phyloP scores from a whole-genome alignment of 1,140 invertebrate genomes.

The Trialeurodes vaporariorum region DNA sequence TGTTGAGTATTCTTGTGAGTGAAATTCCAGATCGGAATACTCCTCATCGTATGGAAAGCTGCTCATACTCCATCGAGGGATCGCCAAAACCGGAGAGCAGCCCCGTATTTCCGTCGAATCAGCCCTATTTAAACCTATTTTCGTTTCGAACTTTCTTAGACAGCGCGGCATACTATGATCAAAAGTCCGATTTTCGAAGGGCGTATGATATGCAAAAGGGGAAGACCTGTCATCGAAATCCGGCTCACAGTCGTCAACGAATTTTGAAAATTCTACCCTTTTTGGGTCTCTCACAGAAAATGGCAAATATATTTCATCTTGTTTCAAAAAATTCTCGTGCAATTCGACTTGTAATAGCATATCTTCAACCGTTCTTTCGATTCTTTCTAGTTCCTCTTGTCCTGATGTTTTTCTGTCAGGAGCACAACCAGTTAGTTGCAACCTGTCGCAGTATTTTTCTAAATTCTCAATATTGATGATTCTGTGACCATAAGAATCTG shows the following conservation, averaged over 20 bases:
- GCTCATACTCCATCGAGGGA: neutral
- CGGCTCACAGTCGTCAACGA: too few species aligned
- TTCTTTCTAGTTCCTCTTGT: constrained; percentile 20
- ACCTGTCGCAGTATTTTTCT: constrained; percentile 6
- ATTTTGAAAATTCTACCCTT: neutral
- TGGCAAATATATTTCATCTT: constrained; percentile 16
- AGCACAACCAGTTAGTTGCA: constrained; percentile 6
- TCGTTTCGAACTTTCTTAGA: neutral
- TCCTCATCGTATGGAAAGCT: too few species aligned
- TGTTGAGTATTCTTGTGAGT: neutral
- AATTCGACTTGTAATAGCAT: constrained; percentile 23
- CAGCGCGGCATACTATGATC: neutral
- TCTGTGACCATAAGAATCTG: neutral
- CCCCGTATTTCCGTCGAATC: neutral
- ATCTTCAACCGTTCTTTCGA: constrained; percentile 22
- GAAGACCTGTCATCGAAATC: neutral
- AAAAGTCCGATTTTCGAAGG: neutral
- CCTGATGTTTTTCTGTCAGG: constrained; percentile 1
- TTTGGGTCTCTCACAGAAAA: neutral
- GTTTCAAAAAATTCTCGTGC: constrained; percentile 17
- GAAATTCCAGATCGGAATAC: too few species aligned
- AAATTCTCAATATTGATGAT: neutral
- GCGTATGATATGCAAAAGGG: neutral
- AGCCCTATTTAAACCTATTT: neutral
- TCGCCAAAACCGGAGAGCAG: too few species aligned